phyloP scores from a whole-genome alignment of 2,888 invertebrate genomes.

The Ophion costatus region DNA sequence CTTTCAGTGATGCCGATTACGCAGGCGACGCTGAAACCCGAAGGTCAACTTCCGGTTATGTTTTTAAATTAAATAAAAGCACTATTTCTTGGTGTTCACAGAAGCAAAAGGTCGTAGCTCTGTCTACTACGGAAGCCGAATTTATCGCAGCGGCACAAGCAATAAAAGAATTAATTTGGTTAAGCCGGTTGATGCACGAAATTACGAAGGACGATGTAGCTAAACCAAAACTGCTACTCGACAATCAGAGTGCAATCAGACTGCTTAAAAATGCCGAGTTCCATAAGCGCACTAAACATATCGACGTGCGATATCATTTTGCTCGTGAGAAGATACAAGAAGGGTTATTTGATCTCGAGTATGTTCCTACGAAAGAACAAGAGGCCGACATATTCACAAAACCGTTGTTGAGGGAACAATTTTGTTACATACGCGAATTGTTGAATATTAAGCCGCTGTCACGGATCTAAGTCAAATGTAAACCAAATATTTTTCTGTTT shows the following conservation, averaged over 20 bases:
- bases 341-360: constrained; percentile 30
- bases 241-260: constrained; percentile 67
- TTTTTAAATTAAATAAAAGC: constrained; percentile 35
- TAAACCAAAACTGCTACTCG: constrained; percentile 50
- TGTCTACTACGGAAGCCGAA: constrained; percentile 71
- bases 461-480: background rate
- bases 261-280: constrained; percentile 60
- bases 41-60: constrained; percentile 58
- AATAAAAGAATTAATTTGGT: constrained; percentile 65
- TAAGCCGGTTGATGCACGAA: constrained; percentile 34
- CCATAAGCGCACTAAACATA: constrained; percentile 60
- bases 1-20: constrained; percentile 33
- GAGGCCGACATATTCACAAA: constrained; percentile 56
- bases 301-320: constrained; percentile 59
- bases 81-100: constrained; percentile 59
- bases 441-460: constrained; percentile 2
- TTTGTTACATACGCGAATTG: constrained; percentile 28
- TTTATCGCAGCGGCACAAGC: constrained; percentile 68
- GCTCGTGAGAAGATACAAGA: constrained; percentile 52
- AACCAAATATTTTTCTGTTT: too few species aligned
- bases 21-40: constrained; percentile 38
- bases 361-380: constrained; percentile 46
- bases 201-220: background rate
- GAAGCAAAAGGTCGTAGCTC: constrained; percentile 68
- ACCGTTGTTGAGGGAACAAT: constrained; percentile 40